Evolutionary conservation across 30 jellyfish, hydroid and myxozoan species (phyloP).

Genomic region (Mastigias papua): DNA sequence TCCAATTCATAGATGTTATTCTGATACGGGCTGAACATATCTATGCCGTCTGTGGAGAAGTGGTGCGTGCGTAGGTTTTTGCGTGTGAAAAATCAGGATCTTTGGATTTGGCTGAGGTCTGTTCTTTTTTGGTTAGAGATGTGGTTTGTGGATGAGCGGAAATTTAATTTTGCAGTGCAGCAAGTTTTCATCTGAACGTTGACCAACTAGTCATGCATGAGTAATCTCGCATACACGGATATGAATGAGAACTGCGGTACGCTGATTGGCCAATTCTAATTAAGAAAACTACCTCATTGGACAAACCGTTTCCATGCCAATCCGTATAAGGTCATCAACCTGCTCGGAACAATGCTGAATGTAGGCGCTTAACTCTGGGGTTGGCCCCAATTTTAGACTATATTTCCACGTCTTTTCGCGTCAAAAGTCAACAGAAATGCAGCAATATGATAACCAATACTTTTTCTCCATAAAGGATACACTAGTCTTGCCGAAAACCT

Average conservation of each 20-base stretch:
- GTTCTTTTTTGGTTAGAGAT: not conserved
- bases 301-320: slow-evolving; percentile 83
- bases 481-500: not conserved
- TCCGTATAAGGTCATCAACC: slow-evolving; percentile 86
- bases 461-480: not conserved
- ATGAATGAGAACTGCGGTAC: slow-evolving; percentile 59
- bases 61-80: slow-evolving; percentile 1
- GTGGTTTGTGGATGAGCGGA: not conserved
- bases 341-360: slow-evolving; percentile 55
- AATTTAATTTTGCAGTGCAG: slow-evolving; percentile 50
- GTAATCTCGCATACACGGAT: slow-evolving; percentile 72
- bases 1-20: slow-evolving; percentile 89
- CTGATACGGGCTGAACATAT: slow-evolving; percentile 90
- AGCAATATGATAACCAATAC: not conserved
- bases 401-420: not conserved
- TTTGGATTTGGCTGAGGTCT: not conserved
- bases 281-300: slow-evolving; percentile 77
- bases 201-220: slow-evolving; percentile 78
- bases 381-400: not conserved
- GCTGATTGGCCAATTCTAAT: slow-evolving; percentile 62
- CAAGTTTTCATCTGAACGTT: slow-evolving; percentile 59
- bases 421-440: not conserved
- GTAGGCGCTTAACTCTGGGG: slow-evolving; percentile 9
- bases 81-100: not conserved
- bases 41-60: not conserved